Evolutionary conservation across 2,888 invertebrate genomes (phyloP).

Genomic region (Aelia acuminata): DNA sequence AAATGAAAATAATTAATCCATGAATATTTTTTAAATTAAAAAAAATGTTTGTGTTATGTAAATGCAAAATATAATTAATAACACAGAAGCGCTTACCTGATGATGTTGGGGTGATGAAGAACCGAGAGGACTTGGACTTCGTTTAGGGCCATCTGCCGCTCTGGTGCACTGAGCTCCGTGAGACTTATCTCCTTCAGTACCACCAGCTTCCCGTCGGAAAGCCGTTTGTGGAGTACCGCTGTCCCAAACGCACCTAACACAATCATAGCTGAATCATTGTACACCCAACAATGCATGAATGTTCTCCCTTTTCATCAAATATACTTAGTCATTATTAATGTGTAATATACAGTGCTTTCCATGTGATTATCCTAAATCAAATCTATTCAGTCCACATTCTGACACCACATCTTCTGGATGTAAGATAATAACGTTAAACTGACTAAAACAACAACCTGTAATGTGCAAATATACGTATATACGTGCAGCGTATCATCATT

Average conservation of each 20-base stretch:
- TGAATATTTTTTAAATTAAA: too few relatives aligned
- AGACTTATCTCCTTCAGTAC: constrained; percentile 84
- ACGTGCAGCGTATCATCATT: too few relatives aligned
- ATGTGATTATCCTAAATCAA: neutral
- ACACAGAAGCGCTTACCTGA: constrained; percentile 69
- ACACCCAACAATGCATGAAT: neutral
- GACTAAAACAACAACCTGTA: too few relatives aligned
- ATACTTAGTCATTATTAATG: too few relatives aligned
- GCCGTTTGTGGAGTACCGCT: constrained; percentile 77
- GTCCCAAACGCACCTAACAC: constrained; percentile 77
- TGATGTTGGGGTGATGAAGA: constrained; percentile 81
- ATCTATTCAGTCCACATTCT: too few relatives aligned
- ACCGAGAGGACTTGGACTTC: constrained; percentile 80
- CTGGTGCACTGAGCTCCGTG: constrained; percentile 77
- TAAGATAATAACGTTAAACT: too few relatives aligned
- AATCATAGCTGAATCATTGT: neutral
- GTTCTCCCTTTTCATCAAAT: neutral
- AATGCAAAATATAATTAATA: too few relatives aligned
- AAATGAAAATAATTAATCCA: too few relatives aligned
- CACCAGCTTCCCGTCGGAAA: constrained; percentile 76
- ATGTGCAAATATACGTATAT: too few relatives aligned
- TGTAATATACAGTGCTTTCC: neutral
- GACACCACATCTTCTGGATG: too few relatives aligned
- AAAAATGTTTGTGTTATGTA: too few relatives aligned
- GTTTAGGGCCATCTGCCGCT: constrained; percentile 78